Evolutionary conservation across 1,140 invertebrate species (phyloP).

Genomic region (Melanaphis sacchari): DNA sequence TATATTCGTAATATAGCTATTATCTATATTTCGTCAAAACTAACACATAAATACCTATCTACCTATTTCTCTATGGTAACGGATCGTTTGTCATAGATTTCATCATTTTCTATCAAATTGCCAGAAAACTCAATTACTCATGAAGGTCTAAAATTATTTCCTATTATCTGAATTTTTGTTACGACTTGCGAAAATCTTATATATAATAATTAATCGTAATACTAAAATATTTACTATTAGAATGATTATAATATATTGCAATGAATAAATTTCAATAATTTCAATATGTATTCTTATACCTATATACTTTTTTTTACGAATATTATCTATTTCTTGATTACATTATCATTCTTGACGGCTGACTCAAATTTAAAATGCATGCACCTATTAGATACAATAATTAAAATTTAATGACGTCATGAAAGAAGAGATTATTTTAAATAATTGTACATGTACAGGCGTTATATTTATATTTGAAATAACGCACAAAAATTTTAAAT

Average conservation of each 20-base stretch:
- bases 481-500: not conserved
- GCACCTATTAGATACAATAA: too few species aligned
- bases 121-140: constrained; percentile 21
- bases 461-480: not conserved
- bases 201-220: not conserved
- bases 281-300: too few species aligned
- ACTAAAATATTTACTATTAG: not conserved
- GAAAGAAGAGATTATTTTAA: not conserved
- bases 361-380: too few species aligned
- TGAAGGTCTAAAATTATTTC: constrained; percentile 17
- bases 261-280: not conserved
- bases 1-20: constrained; percentile 39
- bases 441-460: not conserved
- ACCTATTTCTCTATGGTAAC: constrained; percentile 29
- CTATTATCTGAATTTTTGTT: not conserved
- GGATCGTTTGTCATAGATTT: constrained; percentile 44
- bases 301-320: not conserved
- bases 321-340: not conserved
- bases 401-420: not conserved
- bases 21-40: constrained; percentile 41
- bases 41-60: not conserved
- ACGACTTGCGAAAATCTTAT: constrained; percentile 25
- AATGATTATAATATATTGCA: not conserved
- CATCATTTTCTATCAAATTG: constrained; percentile 41
- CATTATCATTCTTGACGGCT: too few species aligned